A percentile compares a stretch with the other conserved stretches of the same genome.
Evolutionary conservation across 2,888 invertebrate species (phyloP).

Genomic region (Nephrocerus scutellatus): DNA sequence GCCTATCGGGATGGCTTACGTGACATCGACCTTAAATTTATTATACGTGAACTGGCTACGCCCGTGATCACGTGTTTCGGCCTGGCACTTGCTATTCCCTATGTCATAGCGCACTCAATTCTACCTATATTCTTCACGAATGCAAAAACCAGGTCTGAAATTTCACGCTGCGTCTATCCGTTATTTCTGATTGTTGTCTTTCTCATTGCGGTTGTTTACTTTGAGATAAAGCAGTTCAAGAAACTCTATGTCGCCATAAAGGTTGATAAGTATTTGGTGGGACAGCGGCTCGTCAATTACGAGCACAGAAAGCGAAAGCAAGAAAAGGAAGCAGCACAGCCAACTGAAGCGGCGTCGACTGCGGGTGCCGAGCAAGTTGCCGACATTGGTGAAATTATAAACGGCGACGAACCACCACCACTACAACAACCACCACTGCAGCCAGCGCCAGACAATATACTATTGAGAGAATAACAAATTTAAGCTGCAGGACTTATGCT

Average conservation of each 20-base stretch:
- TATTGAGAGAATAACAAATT: too few relatives aligned
- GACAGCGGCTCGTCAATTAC: conserved; percentile 94
- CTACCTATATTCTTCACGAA: conserved; percentile 62
- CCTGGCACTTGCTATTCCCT: conserved; percentile 86
- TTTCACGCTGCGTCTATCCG: conserved; percentile 84
- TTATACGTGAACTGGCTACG: conserved; percentile 76
- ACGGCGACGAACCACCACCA: neutral
- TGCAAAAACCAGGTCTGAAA: conserved; percentile 62
- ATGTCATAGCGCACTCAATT: conserved; percentile 74
- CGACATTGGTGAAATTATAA: conserved; percentile 13
- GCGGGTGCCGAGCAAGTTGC: conserved; percentile 13
- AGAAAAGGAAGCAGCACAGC: conserved; percentile 30
- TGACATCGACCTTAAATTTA: conserved; percentile 83
- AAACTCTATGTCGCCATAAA: conserved; percentile 96
- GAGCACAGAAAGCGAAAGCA: conserved; percentile 69
- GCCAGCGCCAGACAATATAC: too few relatives aligned
- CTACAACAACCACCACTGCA: conserved; percentile 17
- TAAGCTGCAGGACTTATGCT: too few relatives aligned
- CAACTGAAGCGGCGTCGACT: conserved; percentile 28
- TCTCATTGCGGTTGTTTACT: conserved; percentile 62
- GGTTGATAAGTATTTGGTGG: conserved; percentile 97
- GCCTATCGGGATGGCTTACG: conserved; percentile 90
- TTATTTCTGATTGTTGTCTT: conserved; percentile 68
- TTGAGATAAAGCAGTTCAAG: conserved; percentile 89
- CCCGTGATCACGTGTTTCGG: conserved; percentile 87